Evolutionary conservation across 2,797 vertebrate species (phyloP), one percentile per base, ranked within the genome.

Genomic region (Trematocara caparti): DNA sequence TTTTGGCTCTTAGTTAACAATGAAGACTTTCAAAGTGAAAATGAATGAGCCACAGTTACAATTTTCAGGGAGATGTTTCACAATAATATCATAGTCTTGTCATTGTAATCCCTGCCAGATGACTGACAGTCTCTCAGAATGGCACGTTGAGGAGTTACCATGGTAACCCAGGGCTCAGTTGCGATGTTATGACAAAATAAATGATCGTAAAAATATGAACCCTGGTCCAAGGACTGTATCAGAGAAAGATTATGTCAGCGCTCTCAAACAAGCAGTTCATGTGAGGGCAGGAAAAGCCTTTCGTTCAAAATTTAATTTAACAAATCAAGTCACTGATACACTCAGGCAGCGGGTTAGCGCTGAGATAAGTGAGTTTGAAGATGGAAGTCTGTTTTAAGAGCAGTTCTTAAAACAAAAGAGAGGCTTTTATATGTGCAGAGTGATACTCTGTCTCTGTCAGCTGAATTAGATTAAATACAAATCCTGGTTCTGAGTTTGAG

Each of bases 51-150:
- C 43, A 49, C 53, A 53, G 64, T 79, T 73, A 30, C 49, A 62
- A 72, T 77, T 81, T 62, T 74, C 66, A 75, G 64, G 51, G 76
- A 55, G 53, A 57, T 49, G 24, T 43, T 38, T 40, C 48, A 48
- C 47, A 85, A 77, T 80, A 51, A 73, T 76, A 82, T 79, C 76
- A 76, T 69, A 34, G 38, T 73, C 48, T 64, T 78, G 80, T 79
- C 77, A 78, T 69, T 24, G 34, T 78, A 69, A 85, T 80, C 77
- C 71, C 43, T 49, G 76, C 79, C 79, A 84, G 77, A 85, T 81
- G 81, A 91, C 78, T 87, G 88, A 89, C 88, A 87, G 79, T 48
- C 73, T 51, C 82, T 40, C 79, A 78, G 88, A 76, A 78, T 83
- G 78, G 81, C 79, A 84, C 77, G 0, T 81, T 14, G 40, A 77